These are phyloP conservation scores for Ochropacha duplaris DNA, from an alignment of 2,888 invertebrate genomes.

Conservation along the genomic window DNA sequence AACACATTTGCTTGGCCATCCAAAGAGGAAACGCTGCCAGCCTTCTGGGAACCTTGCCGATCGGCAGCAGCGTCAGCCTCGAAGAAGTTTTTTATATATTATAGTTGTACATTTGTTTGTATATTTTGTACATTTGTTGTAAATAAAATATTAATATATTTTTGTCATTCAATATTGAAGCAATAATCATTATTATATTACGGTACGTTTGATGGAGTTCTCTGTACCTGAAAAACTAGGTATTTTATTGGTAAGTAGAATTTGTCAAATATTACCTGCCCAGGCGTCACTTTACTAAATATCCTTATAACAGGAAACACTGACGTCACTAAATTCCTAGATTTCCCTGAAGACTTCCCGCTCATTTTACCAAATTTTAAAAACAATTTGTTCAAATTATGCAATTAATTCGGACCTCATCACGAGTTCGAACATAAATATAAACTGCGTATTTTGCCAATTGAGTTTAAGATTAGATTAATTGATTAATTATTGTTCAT, in stretches of 20 bases:
- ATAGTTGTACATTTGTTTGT: too few relatives aligned
- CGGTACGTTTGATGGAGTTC: too few relatives aligned
- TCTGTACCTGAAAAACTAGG: neutral
- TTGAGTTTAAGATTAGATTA: neutral
- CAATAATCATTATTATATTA: too few relatives aligned
- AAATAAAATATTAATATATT: too few relatives aligned
- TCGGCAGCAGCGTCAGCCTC: too few relatives aligned
- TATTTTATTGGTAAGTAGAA: neutral
- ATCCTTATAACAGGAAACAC: slow-evolving; percentile 64
- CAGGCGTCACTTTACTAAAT: slow-evolving; percentile 65
- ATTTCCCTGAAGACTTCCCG: slow-evolving; percentile 20
- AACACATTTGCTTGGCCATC: too few relatives aligned
- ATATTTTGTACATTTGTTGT: too few relatives aligned
- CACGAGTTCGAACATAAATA: neutral
- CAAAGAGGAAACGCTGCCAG: too few relatives aligned
- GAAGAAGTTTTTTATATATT: too few relatives aligned
- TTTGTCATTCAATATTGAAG: too few relatives aligned
- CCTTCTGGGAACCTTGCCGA: too few relatives aligned
- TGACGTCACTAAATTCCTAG: slow-evolving; percentile 45
- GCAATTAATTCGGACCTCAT: neutral
- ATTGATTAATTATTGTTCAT: neutral
- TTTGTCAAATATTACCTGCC: slow-evolving; percentile 49
- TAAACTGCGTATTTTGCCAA: neutral
- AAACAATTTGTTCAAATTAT: neutral
- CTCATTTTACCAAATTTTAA: slow-evolving; percentile 25